phyloP scores from a whole-genome alignment of 1,140 invertebrate genomes.

The Heliconius hermathena region DNA sequence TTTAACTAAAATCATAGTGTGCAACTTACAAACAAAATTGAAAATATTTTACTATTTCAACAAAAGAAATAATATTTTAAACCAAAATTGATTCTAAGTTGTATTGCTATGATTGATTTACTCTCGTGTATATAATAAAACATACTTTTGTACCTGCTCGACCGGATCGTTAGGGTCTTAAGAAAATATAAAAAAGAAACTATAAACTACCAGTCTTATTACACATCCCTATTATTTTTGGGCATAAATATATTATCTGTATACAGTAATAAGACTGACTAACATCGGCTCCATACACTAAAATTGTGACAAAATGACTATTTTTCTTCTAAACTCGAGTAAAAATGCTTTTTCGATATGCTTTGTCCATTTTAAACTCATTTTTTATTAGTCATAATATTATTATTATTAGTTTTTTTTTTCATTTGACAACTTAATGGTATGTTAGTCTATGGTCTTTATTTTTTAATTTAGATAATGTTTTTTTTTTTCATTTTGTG shows the following conservation, averaged over 20 bases:
- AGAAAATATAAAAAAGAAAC: background rate
- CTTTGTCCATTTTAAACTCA: slow-evolving; percentile 20
- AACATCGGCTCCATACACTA: background rate
- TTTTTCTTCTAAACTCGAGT: background rate
- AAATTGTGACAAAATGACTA: background rate
- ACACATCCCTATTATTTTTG: slow-evolving; percentile 10
- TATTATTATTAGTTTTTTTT: slow-evolving; percentile 11
- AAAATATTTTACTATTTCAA: background rate
- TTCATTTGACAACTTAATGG: slow-evolving; percentile 22
- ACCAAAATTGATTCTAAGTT: slow-evolving; percentile 25
- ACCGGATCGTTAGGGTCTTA: slow-evolving; percentile 54
- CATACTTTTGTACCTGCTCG: slow-evolving; percentile 78
- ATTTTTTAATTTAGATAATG: slow-evolving; percentile 31
- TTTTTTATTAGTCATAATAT: slow-evolving; percentile 31
- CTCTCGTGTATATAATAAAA: slow-evolving; percentile 61
- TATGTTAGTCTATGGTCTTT: slow-evolving; percentile 29
- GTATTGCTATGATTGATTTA: slow-evolving; percentile 35
- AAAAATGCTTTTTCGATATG: slow-evolving; percentile 9
- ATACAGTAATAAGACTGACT: background rate
- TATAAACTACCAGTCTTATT: slow-evolving; percentile 14
- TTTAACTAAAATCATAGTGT: background rate
- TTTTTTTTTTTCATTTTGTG: slow-evolving; percentile 47
- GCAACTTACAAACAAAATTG: background rate
- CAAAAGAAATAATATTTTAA: background rate
- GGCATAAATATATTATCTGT: background rate